A percentile compares a stretch with the other conserved stretches of the same genome.
These are phyloP conservation scores for Steinernema hermaphroditum DNA, from an alignment of 2,888 invertebrate genomes.

Conservation along the genomic window DNA sequence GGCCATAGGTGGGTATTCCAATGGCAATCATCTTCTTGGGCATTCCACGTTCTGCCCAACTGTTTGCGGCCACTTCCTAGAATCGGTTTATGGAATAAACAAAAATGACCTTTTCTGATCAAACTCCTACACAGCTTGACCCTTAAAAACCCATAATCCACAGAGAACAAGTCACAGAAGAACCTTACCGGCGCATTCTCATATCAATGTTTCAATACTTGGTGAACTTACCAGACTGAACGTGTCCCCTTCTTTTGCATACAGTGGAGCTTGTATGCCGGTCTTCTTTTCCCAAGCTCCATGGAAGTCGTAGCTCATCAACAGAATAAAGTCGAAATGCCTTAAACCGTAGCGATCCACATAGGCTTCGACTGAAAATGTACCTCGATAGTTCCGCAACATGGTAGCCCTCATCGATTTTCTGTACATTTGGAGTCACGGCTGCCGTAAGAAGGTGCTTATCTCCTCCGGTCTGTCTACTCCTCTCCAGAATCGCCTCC, in stretches of 20 bases:
- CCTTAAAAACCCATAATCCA: too few relatives aligned
- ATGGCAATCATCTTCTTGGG: conserved; percentile 51
- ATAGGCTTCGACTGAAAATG: too few relatives aligned
- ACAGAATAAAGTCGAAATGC: conserved; percentile 46
- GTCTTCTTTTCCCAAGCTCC: conserved; percentile 53
- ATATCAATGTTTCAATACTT: too few relatives aligned
- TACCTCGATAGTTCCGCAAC: background rate
- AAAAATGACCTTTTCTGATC: too few relatives aligned
- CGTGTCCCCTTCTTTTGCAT: conserved; percentile 37
- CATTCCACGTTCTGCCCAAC: conserved; percentile 70
- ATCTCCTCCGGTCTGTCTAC: conserved; percentile 43
- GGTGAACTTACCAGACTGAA: conserved; percentile 54
- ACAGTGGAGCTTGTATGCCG: conserved; percentile 53
- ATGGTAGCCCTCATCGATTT: background rate
- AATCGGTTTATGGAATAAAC: background rate
- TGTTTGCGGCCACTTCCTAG: conserved; percentile 81
- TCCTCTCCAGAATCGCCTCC: conserved; percentile 54
- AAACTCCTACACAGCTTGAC: too few relatives aligned
- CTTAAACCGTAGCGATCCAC: too few relatives aligned
- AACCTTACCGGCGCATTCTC: too few relatives aligned
- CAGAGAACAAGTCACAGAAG: too few relatives aligned
- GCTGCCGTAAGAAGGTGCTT: conserved; percentile 80
- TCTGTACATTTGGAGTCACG: conserved; percentile 67
- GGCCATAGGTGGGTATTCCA: conserved; percentile 56
- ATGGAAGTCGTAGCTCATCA: conserved; percentile 57